Conservation (phyloP, 2,113 vertebrate genomes). For the Labeo catla region DNA sequence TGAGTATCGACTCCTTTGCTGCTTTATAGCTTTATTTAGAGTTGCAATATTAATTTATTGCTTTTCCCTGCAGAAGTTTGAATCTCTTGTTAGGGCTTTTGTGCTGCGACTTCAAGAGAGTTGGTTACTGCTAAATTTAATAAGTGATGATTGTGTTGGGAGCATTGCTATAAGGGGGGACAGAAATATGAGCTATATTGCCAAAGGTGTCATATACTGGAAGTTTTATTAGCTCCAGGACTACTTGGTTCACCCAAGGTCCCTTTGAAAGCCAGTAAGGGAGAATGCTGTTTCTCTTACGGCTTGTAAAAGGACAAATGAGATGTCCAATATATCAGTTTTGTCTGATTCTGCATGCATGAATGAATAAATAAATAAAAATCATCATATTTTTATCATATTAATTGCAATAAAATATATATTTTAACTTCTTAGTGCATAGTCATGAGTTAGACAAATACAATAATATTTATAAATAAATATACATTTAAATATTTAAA, state of each 20-base stretch:
- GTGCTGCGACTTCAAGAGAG: background rate
- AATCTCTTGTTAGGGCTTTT: slow-evolving; percentile 31
- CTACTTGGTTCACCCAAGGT: background rate
- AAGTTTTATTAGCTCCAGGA: slow-evolving; percentile 8
- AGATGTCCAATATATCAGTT: background rate
- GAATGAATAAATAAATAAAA: too few relatives aligned
- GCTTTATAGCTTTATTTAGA: slow-evolving; percentile 49
- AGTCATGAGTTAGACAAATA: too few relatives aligned
- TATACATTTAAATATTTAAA: too few relatives aligned
- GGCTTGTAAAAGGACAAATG: background rate
- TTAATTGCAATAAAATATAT: background rate
- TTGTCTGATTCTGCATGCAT: too few relatives aligned
- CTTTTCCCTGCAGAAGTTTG: slow-evolving; percentile 39
- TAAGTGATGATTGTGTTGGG: slow-evolving; percentile 44
- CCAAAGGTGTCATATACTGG: background rate
- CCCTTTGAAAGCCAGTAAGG: background rate
- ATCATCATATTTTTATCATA: too few relatives aligned
- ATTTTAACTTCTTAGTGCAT: too few relatives aligned
- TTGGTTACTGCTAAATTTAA: slow-evolving; percentile 27
- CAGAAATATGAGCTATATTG: slow-evolving; percentile 16
- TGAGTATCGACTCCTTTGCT: slow-evolving; percentile 35
- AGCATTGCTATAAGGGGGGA: background rate
- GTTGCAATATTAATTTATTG: slow-evolving; percentile 50
- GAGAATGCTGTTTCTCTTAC: background rate
- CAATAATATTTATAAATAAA: too few relatives aligned